Base-by-base conservation (phyloP, 2,797 vertebrate species). In the Sebastes itinus region DNA sequence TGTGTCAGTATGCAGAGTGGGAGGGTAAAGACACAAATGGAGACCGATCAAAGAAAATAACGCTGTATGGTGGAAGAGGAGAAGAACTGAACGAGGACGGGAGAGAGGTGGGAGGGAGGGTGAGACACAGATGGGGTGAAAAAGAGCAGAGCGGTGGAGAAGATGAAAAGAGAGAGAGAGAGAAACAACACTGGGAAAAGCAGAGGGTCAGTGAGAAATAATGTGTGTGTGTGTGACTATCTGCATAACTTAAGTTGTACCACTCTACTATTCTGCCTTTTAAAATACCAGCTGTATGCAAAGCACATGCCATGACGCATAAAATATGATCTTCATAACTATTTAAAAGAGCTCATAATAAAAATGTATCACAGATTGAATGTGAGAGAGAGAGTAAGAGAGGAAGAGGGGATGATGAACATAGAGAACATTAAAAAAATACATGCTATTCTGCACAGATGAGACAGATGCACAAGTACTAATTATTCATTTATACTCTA, bases 21-120 rank as follows among this genome's bases (percentile, higher is more conserved):
- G 90, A 92, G 86, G 89, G 86, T 85, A 75, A 76, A 88, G 82
- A 89, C 88, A 91, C 86, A 89, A 92, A 92, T 74, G 78, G 78
- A 82, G 86, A 81, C 23, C 25, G 42, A 88, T 89, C 85, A 91
- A 88, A 89, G 77, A 77, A 90, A 88, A 90, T 70, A 87, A 84
- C 7, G 69, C 59, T 76, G 56, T 60, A 71, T 68, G 73, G 75
- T 80, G 77, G 61, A 80, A 69, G 56, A 87, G 78, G 56, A 87
- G 78, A 88, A 76, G 66, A 89, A 74, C 60, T 85, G 72, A 81
- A 74, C 20, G 54, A 83, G 76, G 54, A 75, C 30, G 78, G 69
- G 46, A 77, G 75, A 56, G 68, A 79, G 71, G 22, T 68, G 59
- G 60, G 55, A 32, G 7, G 58, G 54, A 75, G 71, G 38, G 16